A percentile compares a stretch with the other conserved stretches of the same genome.
Conservation (phyloP, 2,113 vertebrate species). For the Brachypodius melanocephalos region DNA sequence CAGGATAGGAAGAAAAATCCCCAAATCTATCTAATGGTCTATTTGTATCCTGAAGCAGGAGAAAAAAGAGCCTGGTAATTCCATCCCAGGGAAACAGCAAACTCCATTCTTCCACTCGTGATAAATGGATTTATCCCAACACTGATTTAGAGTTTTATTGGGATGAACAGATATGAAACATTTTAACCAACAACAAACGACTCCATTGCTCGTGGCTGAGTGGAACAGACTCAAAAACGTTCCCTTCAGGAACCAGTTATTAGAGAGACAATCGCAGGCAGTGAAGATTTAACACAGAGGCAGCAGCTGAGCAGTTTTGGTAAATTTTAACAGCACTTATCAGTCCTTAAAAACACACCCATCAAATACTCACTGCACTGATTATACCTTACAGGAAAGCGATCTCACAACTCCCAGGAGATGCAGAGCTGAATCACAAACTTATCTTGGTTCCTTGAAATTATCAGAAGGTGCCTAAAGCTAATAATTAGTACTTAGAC, state of each 20-base stretch:
- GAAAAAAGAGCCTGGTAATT: slow-evolving; percentile 19
- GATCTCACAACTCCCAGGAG: neutral
- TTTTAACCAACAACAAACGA: neutral
- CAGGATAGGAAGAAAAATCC: neutral
- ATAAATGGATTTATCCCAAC: slow-evolving; percentile 38
- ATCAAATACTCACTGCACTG: neutral
- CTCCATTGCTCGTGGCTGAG: slow-evolving; percentile 11
- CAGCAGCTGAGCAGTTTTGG: neutral
- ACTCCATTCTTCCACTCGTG: neutral
- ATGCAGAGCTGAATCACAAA: neutral
- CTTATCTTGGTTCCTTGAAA: neutral
- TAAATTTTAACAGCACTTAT: neutral
- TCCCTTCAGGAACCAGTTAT: neutral
- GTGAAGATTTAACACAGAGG: neutral
- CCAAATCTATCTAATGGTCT: neutral
- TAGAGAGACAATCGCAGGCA: neutral
- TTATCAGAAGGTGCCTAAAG: neutral
- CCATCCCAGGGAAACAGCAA: slow-evolving; percentile 28
- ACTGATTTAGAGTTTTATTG: neutral
- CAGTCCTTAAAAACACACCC: neutral
- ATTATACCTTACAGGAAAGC: neutral
- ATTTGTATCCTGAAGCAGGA: slow-evolving; percentile 14
- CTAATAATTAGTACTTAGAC: neutral
- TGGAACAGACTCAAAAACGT: neutral
- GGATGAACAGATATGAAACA: slow-evolving; percentile 12